Evolutionary conservation across 2,113 vertebrate genomes (phyloP).

Genomic region (Salvator merianae): DNA sequence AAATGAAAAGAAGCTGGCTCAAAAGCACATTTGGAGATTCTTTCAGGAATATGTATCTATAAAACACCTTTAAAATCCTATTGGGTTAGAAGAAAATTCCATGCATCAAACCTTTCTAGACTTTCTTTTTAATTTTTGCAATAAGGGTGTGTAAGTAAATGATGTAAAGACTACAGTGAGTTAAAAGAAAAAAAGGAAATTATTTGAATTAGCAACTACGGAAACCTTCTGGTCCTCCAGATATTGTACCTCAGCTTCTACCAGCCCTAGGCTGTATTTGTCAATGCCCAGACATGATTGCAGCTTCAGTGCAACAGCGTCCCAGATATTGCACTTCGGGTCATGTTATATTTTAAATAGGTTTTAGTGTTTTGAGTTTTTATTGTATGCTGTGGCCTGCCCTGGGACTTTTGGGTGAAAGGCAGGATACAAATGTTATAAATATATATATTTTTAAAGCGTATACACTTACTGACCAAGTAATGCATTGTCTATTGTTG

Average conservation of each 20-base stretch:
- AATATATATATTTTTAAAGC: too few species aligned
- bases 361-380: too few species aligned
- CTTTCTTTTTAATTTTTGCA: not conserved
- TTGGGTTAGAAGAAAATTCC: slow-evolving; percentile 58
- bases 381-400: too few species aligned
- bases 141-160: not conserved
- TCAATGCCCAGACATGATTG: not conserved
- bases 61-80: slow-evolving; percentile 43
- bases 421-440: too few species aligned
- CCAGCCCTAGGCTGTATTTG: too few species aligned
- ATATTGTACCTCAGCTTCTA: not conserved
- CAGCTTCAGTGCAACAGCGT: not conserved
- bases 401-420: too few species aligned
- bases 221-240: not conserved
- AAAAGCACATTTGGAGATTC: slow-evolving; percentile 62
- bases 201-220: not conserved
- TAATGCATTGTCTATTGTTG: too few species aligned
- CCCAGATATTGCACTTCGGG: too few species aligned
- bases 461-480: too few species aligned
- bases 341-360: too few species aligned
- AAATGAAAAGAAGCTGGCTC: slow-evolving; percentile 69
- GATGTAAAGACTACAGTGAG: not conserved
- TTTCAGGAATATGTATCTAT: slow-evolving; percentile 27
- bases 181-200: not conserved
- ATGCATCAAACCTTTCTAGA: slow-evolving; percentile 45